A percentile compares a stretch with the other conserved stretches of the same genome.
These are phyloP conservation scores for Lasioglossum baleicum DNA, from an alignment of 1,140 invertebrate species.

Conservation along the genomic window DNA sequence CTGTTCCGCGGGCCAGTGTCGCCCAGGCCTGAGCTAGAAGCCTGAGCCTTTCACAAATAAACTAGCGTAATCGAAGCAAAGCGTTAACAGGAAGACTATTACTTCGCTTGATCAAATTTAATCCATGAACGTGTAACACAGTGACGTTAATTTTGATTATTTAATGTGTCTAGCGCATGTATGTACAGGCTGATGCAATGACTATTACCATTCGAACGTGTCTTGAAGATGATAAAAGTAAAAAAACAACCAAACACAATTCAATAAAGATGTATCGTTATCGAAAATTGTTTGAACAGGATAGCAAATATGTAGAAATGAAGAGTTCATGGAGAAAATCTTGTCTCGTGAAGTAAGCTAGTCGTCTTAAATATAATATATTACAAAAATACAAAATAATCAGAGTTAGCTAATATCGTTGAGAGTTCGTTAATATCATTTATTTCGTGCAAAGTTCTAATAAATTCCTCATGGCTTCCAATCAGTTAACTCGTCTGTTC, in stretches of 20 bases:
- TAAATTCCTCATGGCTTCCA: conserved; percentile 72
- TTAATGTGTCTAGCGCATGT: conserved; percentile 24
- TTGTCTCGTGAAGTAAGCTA: conserved; percentile 40
- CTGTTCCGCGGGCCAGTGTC: no score
- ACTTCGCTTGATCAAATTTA: conserved; percentile 36
- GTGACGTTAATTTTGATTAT: conserved; percentile 38
- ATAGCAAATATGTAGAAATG: conserved; percentile 13
- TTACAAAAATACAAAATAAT: conserved; percentile 53
- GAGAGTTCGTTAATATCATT: neutral
- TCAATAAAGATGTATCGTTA: conserved; percentile 20
- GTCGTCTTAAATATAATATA: conserved; percentile 38
- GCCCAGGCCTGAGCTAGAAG: no score
- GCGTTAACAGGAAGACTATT: conserved; percentile 22
- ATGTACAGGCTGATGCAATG: neutral
- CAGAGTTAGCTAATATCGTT: conserved; percentile 14
- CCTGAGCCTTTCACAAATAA: conserved; percentile 25
- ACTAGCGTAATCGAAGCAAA: conserved; percentile 8
- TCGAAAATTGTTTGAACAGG: conserved; percentile 4
- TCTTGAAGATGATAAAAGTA: neutral
- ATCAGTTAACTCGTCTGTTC: conserved; percentile 71
- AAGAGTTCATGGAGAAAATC: conserved; percentile 38
- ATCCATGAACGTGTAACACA: conserved; percentile 25
- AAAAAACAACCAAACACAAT: neutral
- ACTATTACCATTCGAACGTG: neutral
- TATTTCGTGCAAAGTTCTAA: conserved; percentile 45